A percentile compares a stretch with the other conserved stretches of the same genome.
Conservation (phyloP, 2,113 vertebrate genomes). For the Dromas ardeola region DNA sequence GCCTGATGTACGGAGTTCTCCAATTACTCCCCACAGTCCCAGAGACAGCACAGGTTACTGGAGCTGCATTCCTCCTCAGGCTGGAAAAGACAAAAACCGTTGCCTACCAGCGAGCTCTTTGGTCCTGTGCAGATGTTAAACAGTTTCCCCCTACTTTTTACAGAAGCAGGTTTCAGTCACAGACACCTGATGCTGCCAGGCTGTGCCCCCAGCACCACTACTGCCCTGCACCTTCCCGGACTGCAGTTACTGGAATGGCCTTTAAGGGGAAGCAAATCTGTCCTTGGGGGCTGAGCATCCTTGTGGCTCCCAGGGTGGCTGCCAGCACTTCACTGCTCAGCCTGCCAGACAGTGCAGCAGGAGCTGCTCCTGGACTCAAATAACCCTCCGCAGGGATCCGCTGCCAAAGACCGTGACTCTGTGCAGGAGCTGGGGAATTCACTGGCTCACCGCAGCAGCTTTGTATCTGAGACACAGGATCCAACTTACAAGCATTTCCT, state of each 20-base stretch:
- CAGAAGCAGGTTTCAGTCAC: neutral
- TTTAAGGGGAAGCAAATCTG: neutral
- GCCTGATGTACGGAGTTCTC: rapidly evolving
- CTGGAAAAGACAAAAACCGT: neutral
- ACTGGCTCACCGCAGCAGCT: rapidly evolving
- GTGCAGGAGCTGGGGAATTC: neutral
- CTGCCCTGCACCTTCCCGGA: rapidly evolving
- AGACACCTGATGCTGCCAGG: neutral
- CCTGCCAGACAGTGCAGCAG: neutral
- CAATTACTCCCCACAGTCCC: rapidly evolving
- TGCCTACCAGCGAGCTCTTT: neutral
- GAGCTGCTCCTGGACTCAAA: neutral
- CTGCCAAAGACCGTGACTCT: neutral
- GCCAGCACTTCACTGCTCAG: neutral
- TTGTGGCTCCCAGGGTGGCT: neutral
- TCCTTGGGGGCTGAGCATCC: neutral
- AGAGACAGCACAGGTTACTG: neutral
- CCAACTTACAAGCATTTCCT: neutral
- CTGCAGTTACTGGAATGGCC: neutral
- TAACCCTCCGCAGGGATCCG: neutral
- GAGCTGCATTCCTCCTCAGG: neutral
- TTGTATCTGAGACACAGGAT: rapidly evolving
- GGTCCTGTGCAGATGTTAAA: neutral
- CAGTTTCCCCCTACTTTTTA: neutral
- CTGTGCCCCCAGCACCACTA: neutral